Conservation (phyloP, 2,797 vertebrate genomes). For the Neomorphus geoffroyi region DNA sequence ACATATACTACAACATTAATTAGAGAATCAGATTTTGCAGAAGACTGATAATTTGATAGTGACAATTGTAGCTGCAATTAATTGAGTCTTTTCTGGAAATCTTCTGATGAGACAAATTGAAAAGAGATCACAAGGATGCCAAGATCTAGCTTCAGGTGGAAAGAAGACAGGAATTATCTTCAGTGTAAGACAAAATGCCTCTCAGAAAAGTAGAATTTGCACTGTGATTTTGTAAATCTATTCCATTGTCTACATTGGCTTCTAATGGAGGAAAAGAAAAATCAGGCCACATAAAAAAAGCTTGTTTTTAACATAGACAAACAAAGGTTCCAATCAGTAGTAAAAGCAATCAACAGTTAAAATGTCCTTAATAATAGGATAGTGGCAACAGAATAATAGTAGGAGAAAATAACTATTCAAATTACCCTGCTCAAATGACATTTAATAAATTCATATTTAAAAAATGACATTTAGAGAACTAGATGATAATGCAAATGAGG, state of each 20-base stretch:
- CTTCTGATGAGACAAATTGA: constrained; percentile 16
- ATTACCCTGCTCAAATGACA: constrained; percentile 79
- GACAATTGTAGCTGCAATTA: constrained; percentile 65
- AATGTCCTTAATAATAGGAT: constrained; percentile 75
- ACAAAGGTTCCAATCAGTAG: constrained; percentile 72
- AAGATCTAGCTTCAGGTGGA: constrained; percentile 3
- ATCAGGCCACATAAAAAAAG: background rate
- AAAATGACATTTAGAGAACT: constrained; percentile 82
- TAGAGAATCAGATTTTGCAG: constrained; percentile 68
- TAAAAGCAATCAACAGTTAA: constrained; percentile 77
- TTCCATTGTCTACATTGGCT: constrained; percentile 37
- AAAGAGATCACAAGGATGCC: background rate
- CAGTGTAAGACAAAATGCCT: constrained; percentile 21
- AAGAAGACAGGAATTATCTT: constrained; percentile 20
- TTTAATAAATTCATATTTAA: constrained; percentile 82
- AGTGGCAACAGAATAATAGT: constrained; percentile 71
- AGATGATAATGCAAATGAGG: constrained; percentile 82
- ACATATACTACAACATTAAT: constrained; percentile 73
- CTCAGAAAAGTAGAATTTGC: constrained; percentile 17
- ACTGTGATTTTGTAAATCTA: constrained; percentile 61
- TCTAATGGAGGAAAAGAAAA: constrained; percentile 26
- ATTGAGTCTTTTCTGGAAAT: constrained; percentile 45
- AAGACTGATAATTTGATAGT: constrained; percentile 69
- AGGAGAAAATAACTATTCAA: constrained; percentile 76
- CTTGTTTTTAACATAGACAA: constrained; percentile 59